phyloP scores from a whole-genome alignment of 2,797 vertebrate species.

The Amazona finschi region DNA sequence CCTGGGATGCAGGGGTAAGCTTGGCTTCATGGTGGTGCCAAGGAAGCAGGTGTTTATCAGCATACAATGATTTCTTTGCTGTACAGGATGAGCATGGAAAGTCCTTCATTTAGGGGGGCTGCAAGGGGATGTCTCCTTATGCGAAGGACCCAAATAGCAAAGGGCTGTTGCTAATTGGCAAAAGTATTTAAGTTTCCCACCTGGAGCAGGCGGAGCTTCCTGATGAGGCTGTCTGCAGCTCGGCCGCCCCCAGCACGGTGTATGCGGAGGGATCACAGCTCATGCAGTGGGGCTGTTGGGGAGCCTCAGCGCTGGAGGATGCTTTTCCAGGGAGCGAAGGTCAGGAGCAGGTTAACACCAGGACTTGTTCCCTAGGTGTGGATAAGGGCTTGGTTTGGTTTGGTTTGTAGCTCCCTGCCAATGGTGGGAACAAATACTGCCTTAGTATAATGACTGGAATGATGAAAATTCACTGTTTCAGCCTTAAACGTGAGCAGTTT shows the following conservation, averaged over 20 bases:
- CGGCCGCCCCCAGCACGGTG: fast-evolving
- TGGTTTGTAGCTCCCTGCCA: background rate
- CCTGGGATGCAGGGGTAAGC: background rate
- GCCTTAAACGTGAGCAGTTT: background rate
- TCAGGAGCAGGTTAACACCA: background rate
- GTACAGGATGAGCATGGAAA: background rate
- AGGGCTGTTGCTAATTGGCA: background rate
- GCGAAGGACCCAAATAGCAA: background rate
- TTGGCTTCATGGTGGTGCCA: background rate
- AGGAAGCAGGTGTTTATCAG: background rate
- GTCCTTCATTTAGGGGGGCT: background rate
- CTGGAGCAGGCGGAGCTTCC: background rate
- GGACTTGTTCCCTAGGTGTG: background rate
- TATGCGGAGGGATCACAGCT: background rate
- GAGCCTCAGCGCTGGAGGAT: background rate
- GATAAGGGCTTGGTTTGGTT: background rate
- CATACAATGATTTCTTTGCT: background rate
- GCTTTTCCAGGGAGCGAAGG: background rate
- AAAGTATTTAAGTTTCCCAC: background rate
- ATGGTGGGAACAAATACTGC: background rate
- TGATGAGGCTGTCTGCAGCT: background rate
- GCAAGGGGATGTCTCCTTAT: background rate
- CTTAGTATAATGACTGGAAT: background rate
- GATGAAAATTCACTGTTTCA: background rate
- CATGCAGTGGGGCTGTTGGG: fast-evolving